Evolutionary conservation across 2,888 invertebrate species (phyloP).

Genomic region (Acanthopleura granulata): DNA sequence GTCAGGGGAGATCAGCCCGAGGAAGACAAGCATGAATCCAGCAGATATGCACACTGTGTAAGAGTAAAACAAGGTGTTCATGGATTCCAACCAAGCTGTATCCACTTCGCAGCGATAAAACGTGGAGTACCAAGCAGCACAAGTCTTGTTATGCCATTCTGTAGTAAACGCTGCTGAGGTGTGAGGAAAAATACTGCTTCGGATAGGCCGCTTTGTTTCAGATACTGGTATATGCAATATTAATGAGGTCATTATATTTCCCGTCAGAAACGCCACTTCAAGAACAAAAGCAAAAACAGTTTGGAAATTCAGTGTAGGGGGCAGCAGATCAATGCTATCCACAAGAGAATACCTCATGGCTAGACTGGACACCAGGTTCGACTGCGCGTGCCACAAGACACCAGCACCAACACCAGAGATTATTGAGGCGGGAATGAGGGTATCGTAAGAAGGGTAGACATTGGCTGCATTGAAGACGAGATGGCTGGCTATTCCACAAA

Average conservation of each 20-base stretch:
- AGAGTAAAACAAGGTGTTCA: neutral
- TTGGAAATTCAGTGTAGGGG: neutral
- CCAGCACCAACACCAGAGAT: slow-evolving; percentile 55
- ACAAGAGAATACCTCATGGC: neutral
- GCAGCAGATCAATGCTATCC: neutral
- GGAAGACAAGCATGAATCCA: neutral
- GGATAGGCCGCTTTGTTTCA: neutral
- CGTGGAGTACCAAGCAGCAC: neutral
- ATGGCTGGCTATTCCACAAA: neutral
- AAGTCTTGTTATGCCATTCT: neutral
- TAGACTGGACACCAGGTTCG: slow-evolving; percentile 40
- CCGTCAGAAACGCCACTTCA: neutral
- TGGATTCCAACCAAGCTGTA: neutral
- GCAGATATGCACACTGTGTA: neutral
- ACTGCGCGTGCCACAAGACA: slow-evolving; percentile 62
- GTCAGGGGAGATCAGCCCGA: neutral
- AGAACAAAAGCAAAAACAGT: neutral
- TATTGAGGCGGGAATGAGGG: slow-evolving; percentile 55
- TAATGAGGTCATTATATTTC: neutral
- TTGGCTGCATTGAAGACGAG: slow-evolving; percentile 39
- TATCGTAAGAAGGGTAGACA: slow-evolving; percentile 53
- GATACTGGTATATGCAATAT: neutral
- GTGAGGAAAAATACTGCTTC: too few relatives aligned
- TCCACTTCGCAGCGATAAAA: neutral
- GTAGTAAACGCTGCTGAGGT: neutral